A percentile compares a stretch with the other conserved stretches of the same genome.
Evolutionary conservation across 2,797 vertebrate species (phyloP).

Genomic region (Trachops cirrhosus): DNA sequence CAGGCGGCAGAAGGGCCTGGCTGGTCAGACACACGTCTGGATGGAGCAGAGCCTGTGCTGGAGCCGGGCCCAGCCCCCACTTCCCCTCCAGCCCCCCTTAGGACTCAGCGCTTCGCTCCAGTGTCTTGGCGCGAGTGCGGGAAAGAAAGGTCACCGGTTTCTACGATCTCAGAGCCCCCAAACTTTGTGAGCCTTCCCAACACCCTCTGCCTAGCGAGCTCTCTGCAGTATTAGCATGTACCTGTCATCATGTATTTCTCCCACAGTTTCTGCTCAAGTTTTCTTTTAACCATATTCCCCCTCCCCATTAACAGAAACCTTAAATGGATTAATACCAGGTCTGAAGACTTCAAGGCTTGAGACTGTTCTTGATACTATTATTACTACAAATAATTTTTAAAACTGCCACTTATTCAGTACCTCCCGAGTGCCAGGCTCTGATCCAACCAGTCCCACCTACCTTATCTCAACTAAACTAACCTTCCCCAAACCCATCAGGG

Average conservation of each 20-base stretch:
- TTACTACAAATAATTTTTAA: neutral
- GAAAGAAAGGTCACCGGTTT: neutral
- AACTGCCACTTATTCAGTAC: neutral
- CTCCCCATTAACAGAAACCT: neutral
- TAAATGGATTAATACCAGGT: neutral
- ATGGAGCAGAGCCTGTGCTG: neutral
- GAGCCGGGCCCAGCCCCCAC: neutral
- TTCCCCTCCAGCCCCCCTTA: neutral
- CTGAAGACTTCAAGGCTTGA: neutral
- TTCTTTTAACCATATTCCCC: neutral
- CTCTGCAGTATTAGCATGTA: neutral
- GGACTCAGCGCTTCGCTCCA: neutral
- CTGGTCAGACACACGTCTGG: neutral
- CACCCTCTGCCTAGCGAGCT: neutral
- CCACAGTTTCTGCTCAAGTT: neutral
- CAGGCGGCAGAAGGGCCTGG: neutral
- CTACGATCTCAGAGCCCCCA: neutral
- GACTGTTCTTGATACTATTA: neutral
- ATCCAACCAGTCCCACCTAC: neutral
- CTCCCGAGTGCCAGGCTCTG: neutral
- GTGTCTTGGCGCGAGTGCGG: fast-evolving
- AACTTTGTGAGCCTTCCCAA: neutral
- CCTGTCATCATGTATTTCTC: neutral
- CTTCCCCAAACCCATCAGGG: neutral
- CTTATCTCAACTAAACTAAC: neutral